These are phyloP conservation scores for Diaperis boleti DNA, from an alignment of 2,888 invertebrate species.

Conservation along the genomic window DNA sequence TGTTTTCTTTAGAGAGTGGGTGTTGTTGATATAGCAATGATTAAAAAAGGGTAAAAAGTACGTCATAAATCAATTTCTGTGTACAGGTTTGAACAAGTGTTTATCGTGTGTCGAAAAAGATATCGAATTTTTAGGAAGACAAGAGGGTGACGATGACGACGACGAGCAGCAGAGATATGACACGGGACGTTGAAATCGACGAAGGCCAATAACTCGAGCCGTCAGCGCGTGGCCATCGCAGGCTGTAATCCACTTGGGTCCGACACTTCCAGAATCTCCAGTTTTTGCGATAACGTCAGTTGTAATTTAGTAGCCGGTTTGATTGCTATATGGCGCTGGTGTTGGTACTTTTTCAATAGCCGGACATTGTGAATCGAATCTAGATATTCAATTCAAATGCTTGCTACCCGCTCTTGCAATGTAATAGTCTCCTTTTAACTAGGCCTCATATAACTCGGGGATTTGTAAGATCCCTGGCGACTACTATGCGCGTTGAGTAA, in stretches of 20 bases:
- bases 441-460: slow-evolving; percentile 47
- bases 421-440: slow-evolving; percentile 47
- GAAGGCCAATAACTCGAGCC: slow-evolving; percentile 63
- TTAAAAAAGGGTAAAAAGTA: no score
- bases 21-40: no score
- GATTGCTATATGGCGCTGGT: slow-evolving; percentile 62
- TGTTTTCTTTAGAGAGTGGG: no score
- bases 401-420: slow-evolving; percentile 31
- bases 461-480: slow-evolving; percentile 46
- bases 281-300: slow-evolving; percentile 64
- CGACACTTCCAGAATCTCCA: slow-evolving; percentile 62
- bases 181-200: slow-evolving; percentile 62
- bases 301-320: slow-evolving; percentile 64
- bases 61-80: slow-evolving; percentile 48
- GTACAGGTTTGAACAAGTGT: slow-evolving; percentile 53
- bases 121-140: slow-evolving; percentile 55
- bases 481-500: slow-evolving; percentile 47
- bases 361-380: slow-evolving; percentile 41
- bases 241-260: slow-evolving; percentile 64
- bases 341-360: slow-evolving; percentile 57
- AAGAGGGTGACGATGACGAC: slow-evolving; percentile 51
- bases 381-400: slow-evolving; percentile 42
- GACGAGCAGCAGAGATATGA: slow-evolving; percentile 58
- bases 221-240: slow-evolving; percentile 61
- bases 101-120: slow-evolving; percentile 56